Conservation (phyloP, 1,140 invertebrate species). For the Heliothis virescens region DNA sequence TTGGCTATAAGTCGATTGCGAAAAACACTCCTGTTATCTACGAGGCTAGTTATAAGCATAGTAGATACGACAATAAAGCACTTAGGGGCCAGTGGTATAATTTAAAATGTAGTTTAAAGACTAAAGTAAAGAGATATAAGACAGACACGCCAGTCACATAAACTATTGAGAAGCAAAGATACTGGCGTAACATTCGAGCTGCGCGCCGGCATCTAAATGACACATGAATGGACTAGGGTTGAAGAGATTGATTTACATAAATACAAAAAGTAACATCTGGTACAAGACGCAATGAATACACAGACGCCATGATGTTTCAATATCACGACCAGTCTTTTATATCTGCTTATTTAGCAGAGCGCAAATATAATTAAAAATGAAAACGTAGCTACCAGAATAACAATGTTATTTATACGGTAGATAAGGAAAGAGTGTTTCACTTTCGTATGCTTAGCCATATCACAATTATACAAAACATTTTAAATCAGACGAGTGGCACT, state of each 20-base stretch:
- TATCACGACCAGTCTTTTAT: constrained; percentile 26
- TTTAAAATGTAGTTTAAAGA: constrained; percentile 43
- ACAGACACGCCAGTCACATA: constrained; percentile 38
- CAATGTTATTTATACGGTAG: background rate
- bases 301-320: constrained; percentile 22
- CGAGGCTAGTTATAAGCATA: constrained; percentile 46
- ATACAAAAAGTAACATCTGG: constrained; percentile 47
- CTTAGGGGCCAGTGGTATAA: constrained; percentile 44
- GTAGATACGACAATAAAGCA: constrained; percentile 51
- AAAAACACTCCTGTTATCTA: constrained; percentile 71
- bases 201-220: constrained; percentile 37
- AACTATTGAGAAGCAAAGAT: constrained; percentile 31
- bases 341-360: background rate
- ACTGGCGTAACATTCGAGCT: constrained; percentile 31
- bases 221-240: constrained; percentile 48
- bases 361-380: constrained; percentile 14
- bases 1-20: constrained; percentile 72
- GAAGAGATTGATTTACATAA: constrained; percentile 50
- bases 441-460: constrained; percentile 31
- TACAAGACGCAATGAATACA: constrained; percentile 22
- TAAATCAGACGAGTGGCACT: constrained; percentile 42
- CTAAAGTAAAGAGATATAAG: constrained; percentile 47
- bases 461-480: constrained; percentile 45
- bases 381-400: constrained; percentile 24
- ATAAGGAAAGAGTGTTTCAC: constrained; percentile 35